These are phyloP conservation scores for Stenolophus ochropezus DNA, from an alignment of 2,888 invertebrate species.

Conservation along the genomic window DNA sequence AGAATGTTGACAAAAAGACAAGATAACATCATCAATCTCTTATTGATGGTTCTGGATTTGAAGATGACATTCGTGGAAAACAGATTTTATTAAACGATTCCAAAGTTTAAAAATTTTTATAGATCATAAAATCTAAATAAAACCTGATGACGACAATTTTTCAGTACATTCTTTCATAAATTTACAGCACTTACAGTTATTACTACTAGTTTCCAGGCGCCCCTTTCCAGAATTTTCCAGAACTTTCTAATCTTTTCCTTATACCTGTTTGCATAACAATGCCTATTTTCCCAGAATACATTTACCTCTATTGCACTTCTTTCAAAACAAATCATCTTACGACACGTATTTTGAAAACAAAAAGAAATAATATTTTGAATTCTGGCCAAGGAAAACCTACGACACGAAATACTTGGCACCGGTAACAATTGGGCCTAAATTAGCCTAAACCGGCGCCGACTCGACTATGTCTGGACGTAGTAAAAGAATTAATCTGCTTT, in stretches of 20 bases:
- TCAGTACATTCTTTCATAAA: background rate
- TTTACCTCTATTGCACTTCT: background rate
- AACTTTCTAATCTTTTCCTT: background rate
- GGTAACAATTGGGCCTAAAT: background rate
- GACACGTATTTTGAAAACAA: slow-evolving; percentile 20
- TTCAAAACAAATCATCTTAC: background rate
- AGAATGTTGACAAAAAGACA: background rate
- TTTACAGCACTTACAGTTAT: background rate
- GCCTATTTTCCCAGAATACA: background rate
- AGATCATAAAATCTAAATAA: background rate
- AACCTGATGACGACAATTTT: background rate
- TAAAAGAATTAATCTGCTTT: background rate
- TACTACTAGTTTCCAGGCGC: too few species aligned
- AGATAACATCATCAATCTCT: background rate
- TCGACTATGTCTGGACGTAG: slow-evolving; percentile 28
- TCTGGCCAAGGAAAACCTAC: slow-evolving; percentile 36
- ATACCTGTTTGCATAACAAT: background rate
- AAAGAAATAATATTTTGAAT: slow-evolving; percentile 46
- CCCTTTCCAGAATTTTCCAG: background rate
- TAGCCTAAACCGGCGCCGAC: slow-evolving; percentile 35
- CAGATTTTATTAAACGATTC: background rate
- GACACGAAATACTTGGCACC: slow-evolving; percentile 46
- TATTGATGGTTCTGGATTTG: background rate
- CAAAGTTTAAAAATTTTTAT: background rate
- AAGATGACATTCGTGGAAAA: background rate